Conservation (phyloP, 30 jellyfish, hydroid and myxozoan species). For the Pseudorhiza aurosa region DNA sequence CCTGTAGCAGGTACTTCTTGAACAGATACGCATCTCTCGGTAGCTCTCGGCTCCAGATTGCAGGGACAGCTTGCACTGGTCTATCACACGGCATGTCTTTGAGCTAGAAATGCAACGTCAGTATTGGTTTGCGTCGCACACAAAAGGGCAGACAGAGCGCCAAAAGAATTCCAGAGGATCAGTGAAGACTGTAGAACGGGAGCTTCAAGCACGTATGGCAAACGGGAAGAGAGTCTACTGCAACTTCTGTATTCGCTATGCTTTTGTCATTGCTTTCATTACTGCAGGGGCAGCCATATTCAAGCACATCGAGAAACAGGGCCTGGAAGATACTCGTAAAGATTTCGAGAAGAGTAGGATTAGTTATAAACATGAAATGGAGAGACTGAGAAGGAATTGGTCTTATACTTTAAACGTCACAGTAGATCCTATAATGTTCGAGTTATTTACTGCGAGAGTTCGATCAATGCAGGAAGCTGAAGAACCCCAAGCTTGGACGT, state of each 20-base stretch:
- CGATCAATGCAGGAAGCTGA: not conserved
- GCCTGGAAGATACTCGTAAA: not conserved
- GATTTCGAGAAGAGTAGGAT: not conserved
- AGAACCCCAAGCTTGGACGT: slow-evolving; percentile 15
- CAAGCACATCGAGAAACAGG: slow-evolving; percentile 2
- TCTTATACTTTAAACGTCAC: slow-evolving; percentile 6
- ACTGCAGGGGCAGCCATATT: slow-evolving; percentile 19
- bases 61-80: too few species aligned
- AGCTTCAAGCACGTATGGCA: not conserved
- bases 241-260: slow-evolving; percentile 1
- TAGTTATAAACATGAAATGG: not conserved
- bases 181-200: not conserved
- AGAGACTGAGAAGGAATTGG: not conserved
- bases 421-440: not conserved
- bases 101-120: too few species aligned
- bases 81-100: too few species aligned
- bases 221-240: not conserved
- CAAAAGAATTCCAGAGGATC: not conserved
- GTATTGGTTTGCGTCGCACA: not conserved
- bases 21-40: too few species aligned
- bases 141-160: not conserved
- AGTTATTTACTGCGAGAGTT: not conserved
- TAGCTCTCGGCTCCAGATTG: too few species aligned
- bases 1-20: too few species aligned
- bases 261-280: not conserved